These are phyloP conservation scores for Heterotis niloticus DNA, from an alignment of 2,113 vertebrate genomes.

Conservation along the genomic window DNA sequence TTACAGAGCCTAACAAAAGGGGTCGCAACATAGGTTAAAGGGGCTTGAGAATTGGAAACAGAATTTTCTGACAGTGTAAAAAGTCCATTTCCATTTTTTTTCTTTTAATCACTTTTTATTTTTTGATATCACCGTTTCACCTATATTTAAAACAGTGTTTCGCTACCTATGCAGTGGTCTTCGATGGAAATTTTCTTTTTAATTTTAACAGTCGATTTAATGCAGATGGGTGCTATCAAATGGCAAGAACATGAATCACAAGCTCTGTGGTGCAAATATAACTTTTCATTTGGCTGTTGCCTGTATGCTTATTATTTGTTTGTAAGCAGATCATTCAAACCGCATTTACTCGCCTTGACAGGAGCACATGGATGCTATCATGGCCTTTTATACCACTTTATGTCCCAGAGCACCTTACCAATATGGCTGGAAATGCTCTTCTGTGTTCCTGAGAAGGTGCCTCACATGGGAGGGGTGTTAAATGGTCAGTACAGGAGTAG, in stretches of 20 bases:
- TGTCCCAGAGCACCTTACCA: background rate
- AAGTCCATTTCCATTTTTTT: background rate
- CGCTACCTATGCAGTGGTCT: background rate
- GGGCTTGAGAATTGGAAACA: background rate
- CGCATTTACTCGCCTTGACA: background rate
- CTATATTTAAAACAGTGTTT: background rate
- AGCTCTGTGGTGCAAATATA: slow-evolving; percentile 19
- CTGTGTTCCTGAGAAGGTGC: background rate
- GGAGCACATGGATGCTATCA: background rate
- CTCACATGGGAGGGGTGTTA: background rate
- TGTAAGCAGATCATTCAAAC: slow-evolving; percentile 1
- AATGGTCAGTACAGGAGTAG: slow-evolving; percentile 4
- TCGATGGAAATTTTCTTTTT: slow-evolving; percentile 12
- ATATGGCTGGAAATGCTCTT: background rate
- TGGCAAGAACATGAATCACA: slow-evolving; percentile 21
- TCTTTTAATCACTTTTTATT: slow-evolving; percentile 1
- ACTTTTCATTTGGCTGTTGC: slow-evolving; percentile 1
- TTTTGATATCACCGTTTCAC: background rate
- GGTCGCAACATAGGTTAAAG: too few relatives aligned
- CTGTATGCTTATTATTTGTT: slow-evolving; percentile 1
- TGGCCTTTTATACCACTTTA: background rate
- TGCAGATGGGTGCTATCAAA: slow-evolving; percentile 15
- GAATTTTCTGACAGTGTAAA: background rate
- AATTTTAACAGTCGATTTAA: slow-evolving; percentile 12
- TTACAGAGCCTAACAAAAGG: too few relatives aligned